Evolutionary conservation across 1,140 invertebrate genomes (phyloP).

Genomic region (Ganaspis sp.): DNA sequence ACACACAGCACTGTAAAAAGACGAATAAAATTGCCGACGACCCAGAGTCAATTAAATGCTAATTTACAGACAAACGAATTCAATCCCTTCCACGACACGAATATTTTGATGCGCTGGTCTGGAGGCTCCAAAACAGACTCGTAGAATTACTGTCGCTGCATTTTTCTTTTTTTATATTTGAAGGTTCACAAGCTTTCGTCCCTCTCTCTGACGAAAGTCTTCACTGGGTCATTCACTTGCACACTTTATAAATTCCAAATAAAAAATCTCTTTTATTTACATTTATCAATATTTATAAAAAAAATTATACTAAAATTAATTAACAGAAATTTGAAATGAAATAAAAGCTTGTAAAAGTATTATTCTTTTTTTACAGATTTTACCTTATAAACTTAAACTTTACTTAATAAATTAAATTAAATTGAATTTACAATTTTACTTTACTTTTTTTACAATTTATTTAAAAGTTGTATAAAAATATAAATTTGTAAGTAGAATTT

Average conservation of each 20-base stretch:
- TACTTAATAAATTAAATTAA: too few species aligned
- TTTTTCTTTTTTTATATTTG: background rate
- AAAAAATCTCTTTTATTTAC: background rate
- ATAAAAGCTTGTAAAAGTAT: too few species aligned
- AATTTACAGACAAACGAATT: slow-evolving; percentile 3
- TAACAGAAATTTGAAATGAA: background rate
- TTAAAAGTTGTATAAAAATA: too few species aligned
- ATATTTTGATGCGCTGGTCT: slow-evolving; percentile 13
- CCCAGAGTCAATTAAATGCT: slow-evolving; percentile 16
- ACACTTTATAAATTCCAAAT: background rate
- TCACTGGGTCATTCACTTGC: background rate
- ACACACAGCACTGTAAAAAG: background rate
- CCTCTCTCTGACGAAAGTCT: background rate
- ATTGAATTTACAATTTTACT: too few species aligned
- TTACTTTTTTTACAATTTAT: too few species aligned
- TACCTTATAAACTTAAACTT: too few species aligned
- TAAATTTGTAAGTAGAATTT: too few species aligned
- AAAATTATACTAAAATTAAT: too few species aligned
- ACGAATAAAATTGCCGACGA: background rate
- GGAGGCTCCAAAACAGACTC: background rate
- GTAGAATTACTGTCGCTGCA: background rate
- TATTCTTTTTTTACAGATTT: too few species aligned
- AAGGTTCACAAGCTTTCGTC: slow-evolving; percentile 2
- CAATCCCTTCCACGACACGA: background rate
- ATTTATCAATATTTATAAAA: background rate